Percentiles rank a stretch among this genome's conserved stretches.
These are phyloP conservation scores for Jordanella pulchra DNA, from an alignment of 2,797 vertebrate genomes.

Conservation along the genomic window DNA sequence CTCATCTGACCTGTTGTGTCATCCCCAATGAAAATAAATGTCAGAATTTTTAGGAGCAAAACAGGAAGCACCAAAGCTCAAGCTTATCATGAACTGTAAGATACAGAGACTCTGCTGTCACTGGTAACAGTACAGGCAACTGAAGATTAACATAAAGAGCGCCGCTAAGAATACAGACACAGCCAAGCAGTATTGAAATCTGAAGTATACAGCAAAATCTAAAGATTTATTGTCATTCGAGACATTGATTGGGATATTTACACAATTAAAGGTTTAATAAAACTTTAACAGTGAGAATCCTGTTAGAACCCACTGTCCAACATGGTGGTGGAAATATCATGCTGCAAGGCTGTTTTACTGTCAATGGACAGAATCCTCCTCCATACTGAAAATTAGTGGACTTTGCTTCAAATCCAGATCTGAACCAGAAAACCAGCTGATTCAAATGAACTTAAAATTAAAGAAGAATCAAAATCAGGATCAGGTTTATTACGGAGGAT, in stretches of 20 bases:
- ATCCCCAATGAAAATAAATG: too few relatives aligned
- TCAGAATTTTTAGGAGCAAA: too few relatives aligned
- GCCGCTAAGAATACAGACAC: too few relatives aligned
- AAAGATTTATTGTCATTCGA: too few relatives aligned
- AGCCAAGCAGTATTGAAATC: not conserved
- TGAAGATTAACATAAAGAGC: too few relatives aligned
- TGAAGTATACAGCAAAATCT: not conserved
- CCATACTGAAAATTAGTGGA: not conserved
- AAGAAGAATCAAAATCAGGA: not conserved
- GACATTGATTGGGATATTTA: too few relatives aligned
- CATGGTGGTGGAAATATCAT: not conserved
- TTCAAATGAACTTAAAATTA: not conserved
- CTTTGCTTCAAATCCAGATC: not conserved
- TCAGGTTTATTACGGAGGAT: not conserved
- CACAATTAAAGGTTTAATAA: too few relatives aligned
- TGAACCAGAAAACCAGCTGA: not conserved
- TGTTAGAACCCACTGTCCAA: not conserved
- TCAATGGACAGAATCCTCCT: not conserved
- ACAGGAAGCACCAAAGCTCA: too few relatives aligned
- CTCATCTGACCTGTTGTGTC: not conserved
- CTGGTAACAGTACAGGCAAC: too few relatives aligned
- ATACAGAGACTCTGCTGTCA: too few relatives aligned
- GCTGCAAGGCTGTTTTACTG: not conserved
- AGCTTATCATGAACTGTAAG: too few relatives aligned
- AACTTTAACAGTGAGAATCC: not conserved